A percentile compares a stretch with the other conserved stretches of the same genome.
Evolutionary conservation across 2,888 invertebrate species (phyloP).

Genomic region (Heliconius ethilla): DNA sequence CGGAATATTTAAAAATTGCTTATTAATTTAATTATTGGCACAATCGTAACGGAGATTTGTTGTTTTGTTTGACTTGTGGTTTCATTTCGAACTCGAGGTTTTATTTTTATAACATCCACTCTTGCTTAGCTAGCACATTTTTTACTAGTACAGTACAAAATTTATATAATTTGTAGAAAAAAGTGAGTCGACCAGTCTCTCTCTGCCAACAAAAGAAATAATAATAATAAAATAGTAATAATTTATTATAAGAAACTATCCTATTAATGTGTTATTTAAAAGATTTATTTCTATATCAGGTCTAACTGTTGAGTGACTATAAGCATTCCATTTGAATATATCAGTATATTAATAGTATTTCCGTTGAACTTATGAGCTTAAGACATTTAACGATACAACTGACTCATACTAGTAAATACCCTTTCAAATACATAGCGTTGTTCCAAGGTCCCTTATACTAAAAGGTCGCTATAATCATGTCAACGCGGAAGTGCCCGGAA

Average conservation of each 20-base stretch:
- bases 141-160: neutral
- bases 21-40: neutral
- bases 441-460: constrained; percentile 34
- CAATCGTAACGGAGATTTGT: neutral
- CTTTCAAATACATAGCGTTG: constrained; percentile 34
- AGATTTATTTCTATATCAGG: constrained; percentile 4
- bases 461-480: constrained; percentile 39
- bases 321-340: constrained; percentile 26
- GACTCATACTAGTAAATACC: constrained; percentile 37
- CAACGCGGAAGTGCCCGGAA: constrained; percentile 36
- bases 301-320: constrained; percentile 4
- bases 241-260: neutral
- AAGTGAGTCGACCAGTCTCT: neutral
- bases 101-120: neutral
- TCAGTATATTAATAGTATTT: constrained; percentile 28
- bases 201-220: neutral
- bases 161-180: neutral
- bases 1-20: neutral
- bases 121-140: too few relatives aligned
- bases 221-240: neutral
- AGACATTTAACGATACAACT: constrained; percentile 37
- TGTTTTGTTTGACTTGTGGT: neutral
- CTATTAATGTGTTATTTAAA: neutral
- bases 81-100: neutral
- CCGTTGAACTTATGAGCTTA: constrained; percentile 37